These are phyloP conservation scores for Clitarchus hookeri DNA, from an alignment of 2,888 invertebrate species.

Conservation along the genomic window DNA sequence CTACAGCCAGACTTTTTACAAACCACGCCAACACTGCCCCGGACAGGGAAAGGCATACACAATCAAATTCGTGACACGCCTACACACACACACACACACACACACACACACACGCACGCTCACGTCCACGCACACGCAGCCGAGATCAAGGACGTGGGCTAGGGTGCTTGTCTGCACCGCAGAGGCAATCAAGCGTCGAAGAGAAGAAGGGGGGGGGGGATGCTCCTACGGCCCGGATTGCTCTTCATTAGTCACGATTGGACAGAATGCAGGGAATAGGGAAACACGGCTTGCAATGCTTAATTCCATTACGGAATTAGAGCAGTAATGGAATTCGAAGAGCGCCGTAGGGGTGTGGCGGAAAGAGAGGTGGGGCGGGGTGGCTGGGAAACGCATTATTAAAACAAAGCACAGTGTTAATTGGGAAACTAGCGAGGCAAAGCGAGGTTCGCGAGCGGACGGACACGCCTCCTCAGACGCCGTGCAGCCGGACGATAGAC, in stretches of 20 bases:
- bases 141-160: not conserved
- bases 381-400: not conserved
- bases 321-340: constrained; percentile 9
- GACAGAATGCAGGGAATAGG: not conserved
- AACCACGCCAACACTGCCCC: not conserved
- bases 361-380: not conserved
- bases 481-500: not conserved
- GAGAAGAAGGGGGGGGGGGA: not conserved
- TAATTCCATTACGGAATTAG: constrained; percentile 14
- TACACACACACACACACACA: not conserved
- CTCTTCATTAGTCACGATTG: not conserved
- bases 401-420: constrained; percentile 1
- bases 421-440: not conserved
- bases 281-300: not conserved
- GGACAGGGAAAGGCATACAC: not conserved
- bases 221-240: not conserved
- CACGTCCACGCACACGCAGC: too few relatives aligned
- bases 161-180: not conserved
- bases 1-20: too few relatives aligned
- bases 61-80: not conserved
- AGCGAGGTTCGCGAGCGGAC: not conserved
- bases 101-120: too few relatives aligned
- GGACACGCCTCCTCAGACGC: not conserved
- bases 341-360: not conserved
- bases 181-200: not conserved